Percentiles rank a stretch among this genome's conserved stretches.
Conservation (phyloP, 2,113 vertebrate genomes). For the Hiodon alosoides region DNA sequence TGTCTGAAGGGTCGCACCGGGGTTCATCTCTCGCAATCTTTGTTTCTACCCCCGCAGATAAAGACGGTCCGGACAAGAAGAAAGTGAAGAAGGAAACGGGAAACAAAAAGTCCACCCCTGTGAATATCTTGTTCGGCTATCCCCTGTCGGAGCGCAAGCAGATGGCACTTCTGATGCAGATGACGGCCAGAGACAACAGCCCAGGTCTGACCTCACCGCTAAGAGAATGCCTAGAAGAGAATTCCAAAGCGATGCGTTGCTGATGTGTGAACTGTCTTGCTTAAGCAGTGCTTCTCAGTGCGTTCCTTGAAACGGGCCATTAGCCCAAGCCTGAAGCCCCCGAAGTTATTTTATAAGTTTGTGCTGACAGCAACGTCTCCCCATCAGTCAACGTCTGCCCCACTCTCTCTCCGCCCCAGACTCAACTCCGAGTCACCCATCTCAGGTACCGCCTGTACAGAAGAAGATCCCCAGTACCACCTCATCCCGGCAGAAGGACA, state of each 20-base stretch:
- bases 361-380: no score
- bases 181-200: slow-evolving; percentile 97
- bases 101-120: slow-evolving; percentile 85
- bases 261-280: neutral
- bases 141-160: slow-evolving; percentile 96
- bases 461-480: slow-evolving; percentile 87
- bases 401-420: slow-evolving; percentile 61
- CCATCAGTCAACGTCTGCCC: neutral
- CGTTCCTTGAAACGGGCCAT: no score
- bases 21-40: neutral
- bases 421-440: slow-evolving; percentile 84
- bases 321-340: no score
- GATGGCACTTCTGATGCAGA: slow-evolving; percentile 99
- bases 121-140: slow-evolving; percentile 94
- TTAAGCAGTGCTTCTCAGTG: no score
- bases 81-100: slow-evolving; percentile 89
- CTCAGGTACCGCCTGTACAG: slow-evolving; percentile 79
- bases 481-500: slow-evolving; percentile 91
- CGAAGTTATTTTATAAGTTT: no score
- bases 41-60: slow-evolving; percentile 73
- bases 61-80: slow-evolving; percentile 97
- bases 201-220: slow-evolving; percentile 71
- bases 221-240: no score
- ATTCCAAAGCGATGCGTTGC: neutral
- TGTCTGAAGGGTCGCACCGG: neutral